These are phyloP conservation scores for Eidolon dupreanum DNA, from an alignment of 2,797 vertebrate species.

Conservation along the genomic window DNA sequence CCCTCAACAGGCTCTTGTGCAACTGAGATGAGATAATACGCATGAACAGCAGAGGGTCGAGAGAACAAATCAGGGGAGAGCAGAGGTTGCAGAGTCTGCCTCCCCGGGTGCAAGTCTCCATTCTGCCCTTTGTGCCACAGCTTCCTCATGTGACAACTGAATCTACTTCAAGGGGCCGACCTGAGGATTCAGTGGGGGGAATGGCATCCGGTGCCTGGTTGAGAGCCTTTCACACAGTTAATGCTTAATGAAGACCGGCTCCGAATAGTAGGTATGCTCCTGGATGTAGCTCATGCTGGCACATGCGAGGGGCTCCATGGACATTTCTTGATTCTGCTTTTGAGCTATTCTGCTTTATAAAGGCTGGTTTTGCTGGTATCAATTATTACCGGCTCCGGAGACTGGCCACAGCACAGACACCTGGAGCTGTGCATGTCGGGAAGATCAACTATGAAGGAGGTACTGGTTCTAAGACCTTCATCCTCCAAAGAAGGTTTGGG, in stretches of 20 bases:
- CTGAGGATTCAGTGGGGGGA: background rate
- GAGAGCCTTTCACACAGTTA: background rate
- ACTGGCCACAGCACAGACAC: background rate
- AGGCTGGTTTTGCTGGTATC: background rate
- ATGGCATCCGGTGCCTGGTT: accelerated
- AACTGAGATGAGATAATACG: background rate
- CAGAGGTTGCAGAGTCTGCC: background rate
- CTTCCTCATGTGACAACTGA: background rate
- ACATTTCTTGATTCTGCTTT: background rate
- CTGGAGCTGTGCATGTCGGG: background rate
- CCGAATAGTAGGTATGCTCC: background rate
- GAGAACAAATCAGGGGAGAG: background rate
- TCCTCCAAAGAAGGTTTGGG: background rate
- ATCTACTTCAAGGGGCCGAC: background rate
- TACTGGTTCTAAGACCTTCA: background rate
- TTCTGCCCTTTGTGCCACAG: background rate
- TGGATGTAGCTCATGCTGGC: accelerated
- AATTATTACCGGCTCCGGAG: background rate
- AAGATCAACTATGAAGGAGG: background rate
- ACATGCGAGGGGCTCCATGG: accelerated
- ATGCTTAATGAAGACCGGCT: background rate
- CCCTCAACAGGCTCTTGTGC: background rate
- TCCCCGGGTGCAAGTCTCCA: background rate
- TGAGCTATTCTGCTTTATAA: background rate
- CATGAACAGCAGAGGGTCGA: accelerated